Base-by-base conservation (phyloP, 2,888 invertebrate genomes). In the Agriopis leucophaearia region DNA sequence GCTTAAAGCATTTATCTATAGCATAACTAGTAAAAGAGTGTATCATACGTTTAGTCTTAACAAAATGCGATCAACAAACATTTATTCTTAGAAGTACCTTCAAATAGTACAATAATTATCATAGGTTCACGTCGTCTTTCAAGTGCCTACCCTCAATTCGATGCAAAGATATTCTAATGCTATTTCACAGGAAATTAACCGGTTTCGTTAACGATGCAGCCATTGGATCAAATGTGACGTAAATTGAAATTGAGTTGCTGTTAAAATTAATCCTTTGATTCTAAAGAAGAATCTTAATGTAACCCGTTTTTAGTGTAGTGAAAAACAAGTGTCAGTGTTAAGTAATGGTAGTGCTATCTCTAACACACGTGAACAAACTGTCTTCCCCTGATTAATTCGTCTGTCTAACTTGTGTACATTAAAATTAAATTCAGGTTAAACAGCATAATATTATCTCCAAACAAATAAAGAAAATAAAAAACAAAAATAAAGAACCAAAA, bases 131-230 rank as follows among this genome's bases (percentile, higher is more conserved):
- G 40, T 48, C n/a, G n/a, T 38, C 13, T 27, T n/a, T 38, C 18
- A 35, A n/a, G 10, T 13, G 13, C 7, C 8, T 12, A 57, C 48
- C 45, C 15, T 50, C 55, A 69, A 61, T 69, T 16, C 51, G 60
- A 64, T 69, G 60, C 60, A 67, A 64, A 36, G 63, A 54, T 67
- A 68, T 58, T 62, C 54, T 54, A 67, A 68, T 68, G 56, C 27
- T 63, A 70, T 69, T n/a, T 72, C 65, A 64, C 64, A 66, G 70
- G 74, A 72, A 74, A 72, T 74, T 72, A 71, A 72, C 69, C 69
- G 66, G 69, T 72, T 74, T 71, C 56, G 64, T 56, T 68, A 72
- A 72, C 66, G 67, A 60, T 64, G 68, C 70, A 64, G 68, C 59
- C 55, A 51, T 51, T 50, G 40, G 55, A 64, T 56, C 42, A 48